These are phyloP conservation scores for Phragmatobia fuliginosa DNA, from an alignment of 2,888 invertebrate genomes.

Conservation along the genomic window DNA sequence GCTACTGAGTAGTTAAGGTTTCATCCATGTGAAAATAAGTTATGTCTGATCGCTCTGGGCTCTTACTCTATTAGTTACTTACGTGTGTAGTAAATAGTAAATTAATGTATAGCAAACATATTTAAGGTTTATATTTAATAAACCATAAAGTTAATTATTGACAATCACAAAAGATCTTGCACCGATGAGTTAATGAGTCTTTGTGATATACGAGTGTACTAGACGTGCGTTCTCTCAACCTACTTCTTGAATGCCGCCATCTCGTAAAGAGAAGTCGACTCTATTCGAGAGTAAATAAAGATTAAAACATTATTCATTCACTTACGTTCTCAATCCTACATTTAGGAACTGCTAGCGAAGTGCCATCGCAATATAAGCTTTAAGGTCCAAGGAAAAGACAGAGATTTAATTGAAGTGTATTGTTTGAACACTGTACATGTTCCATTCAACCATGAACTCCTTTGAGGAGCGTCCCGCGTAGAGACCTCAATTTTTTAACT, in stretches of 20 bases:
- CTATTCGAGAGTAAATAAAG: constrained; percentile 69
- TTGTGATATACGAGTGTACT: constrained; percentile 82
- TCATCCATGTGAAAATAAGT: too few species aligned
- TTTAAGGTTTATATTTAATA: constrained; percentile 33
- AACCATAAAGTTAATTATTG: constrained; percentile 54
- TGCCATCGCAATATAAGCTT: constrained; percentile 68
- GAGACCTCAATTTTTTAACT: constrained; percentile 85
- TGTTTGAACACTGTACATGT: constrained; percentile 77
- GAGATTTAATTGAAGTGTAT: constrained; percentile 55
- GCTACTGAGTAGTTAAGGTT: too few species aligned
- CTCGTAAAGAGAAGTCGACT: constrained; percentile 70
- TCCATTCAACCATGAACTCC: constrained; percentile 86
- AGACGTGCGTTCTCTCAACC: constrained; percentile 84
- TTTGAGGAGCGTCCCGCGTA: constrained; percentile 83
- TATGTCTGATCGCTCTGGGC: too few species aligned
- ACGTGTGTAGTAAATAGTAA: constrained; percentile 11
- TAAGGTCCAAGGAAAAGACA: constrained; percentile 60
- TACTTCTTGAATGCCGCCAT: constrained; percentile 81
- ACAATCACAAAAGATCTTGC: constrained; percentile 56
- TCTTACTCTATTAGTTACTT: not conserved
- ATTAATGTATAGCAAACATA: constrained; percentile 25
- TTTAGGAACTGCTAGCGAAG: constrained; percentile 74
- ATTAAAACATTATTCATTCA: constrained; percentile 71
- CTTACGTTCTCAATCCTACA: constrained; percentile 80
- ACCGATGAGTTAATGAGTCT: constrained; percentile 79